Percentiles rank a stretch among this genome's conserved stretches.
phyloP scores from a whole-genome alignment of 2,888 invertebrate genomes.

The Athetis lepigone region DNA sequence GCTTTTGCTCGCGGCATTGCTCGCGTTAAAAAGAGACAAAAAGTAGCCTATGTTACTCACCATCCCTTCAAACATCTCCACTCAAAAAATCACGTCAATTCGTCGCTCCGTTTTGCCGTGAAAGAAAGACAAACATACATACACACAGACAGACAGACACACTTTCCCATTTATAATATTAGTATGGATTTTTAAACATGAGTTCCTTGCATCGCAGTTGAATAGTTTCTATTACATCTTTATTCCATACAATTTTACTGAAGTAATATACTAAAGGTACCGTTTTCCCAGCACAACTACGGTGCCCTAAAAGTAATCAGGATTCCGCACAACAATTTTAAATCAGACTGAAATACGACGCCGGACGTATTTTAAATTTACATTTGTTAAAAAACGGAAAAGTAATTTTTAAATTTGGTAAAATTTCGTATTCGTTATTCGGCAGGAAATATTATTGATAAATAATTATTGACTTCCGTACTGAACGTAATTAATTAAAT shows the following conservation, averaged over 20 bases:
- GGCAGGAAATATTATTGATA: constrained; percentile 44
- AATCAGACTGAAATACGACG: constrained; percentile 63
- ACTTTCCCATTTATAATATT: no score
- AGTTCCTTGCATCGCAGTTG: no score
- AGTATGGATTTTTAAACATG: no score
- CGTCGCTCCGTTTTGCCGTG: no score
- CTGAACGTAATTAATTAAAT: constrained; percentile 28
- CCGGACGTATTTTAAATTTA: constrained; percentile 53
- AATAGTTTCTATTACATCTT: no score
- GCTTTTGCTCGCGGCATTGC: no score
- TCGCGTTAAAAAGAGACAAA: no score
- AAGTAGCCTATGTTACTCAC: no score
- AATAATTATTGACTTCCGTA: constrained; percentile 48
- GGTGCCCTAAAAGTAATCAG: constrained; percentile 58
- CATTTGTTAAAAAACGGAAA: constrained; percentile 55
- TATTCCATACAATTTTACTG: not conserved
- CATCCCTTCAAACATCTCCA: no score
- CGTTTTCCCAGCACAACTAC: constrained; percentile 5
- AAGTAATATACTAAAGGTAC: constrained; percentile 14
- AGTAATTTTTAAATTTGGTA: constrained; percentile 53
- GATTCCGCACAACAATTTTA: constrained; percentile 58
- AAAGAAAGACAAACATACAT: no score
- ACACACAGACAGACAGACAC: no score
- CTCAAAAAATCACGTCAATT: no score
- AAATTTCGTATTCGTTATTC: constrained; percentile 17